Evolutionary conservation across 1,140 invertebrate species (phyloP), one percentile per base, ranked within the genome.

Genomic region (Drosophila micromelanica): DNA sequence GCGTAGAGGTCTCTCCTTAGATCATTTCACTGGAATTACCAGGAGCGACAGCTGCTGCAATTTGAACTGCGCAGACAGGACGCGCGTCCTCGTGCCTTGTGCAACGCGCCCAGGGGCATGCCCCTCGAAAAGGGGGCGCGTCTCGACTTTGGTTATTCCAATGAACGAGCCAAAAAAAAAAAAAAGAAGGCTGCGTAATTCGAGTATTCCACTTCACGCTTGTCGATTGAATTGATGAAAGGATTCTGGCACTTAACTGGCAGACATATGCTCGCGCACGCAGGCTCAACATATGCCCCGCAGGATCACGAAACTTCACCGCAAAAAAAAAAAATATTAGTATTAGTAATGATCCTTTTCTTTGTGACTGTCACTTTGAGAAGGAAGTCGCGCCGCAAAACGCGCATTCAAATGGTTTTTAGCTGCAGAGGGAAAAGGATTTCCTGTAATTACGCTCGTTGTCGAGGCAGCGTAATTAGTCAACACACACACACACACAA

Each of bases 391-490:
- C 57, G n/a, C 57, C 43, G 15, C 40, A 51, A 60, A 59, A 30
- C 54, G 49, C 52, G 35, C 38, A 60, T 45, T 57, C 49, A 40
- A 57, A 65, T 57, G n/a, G n/a, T 35, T 17, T 5, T 13, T 35
- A 40, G 59, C 48, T 35, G 45, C 43, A 64, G 71, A 87, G 81
- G 78, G 80, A 87, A 86, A 78, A 61, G 81, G 82, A 86, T 86
- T 86, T 86, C 81, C 81, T 86, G 81, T 76, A 86, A 85, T 85
- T 86, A 85, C 65, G 32, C 62, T 80, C 57, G 32, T 2, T 68
- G 64, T 62, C 78, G 51, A 73, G 15, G 35, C 81, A 56, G 78
- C 67, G 68, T 78, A 85, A 85, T 85, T 85, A 81, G 74, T 77
- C 70, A 75, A 49, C 54, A 46, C 51, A 42, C 49, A 13, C 8